Evolutionary conservation across 2,113 vertebrate species (phyloP), one percentile per base, ranked within the genome.

Genomic region (Nipponia nippon): DNA sequence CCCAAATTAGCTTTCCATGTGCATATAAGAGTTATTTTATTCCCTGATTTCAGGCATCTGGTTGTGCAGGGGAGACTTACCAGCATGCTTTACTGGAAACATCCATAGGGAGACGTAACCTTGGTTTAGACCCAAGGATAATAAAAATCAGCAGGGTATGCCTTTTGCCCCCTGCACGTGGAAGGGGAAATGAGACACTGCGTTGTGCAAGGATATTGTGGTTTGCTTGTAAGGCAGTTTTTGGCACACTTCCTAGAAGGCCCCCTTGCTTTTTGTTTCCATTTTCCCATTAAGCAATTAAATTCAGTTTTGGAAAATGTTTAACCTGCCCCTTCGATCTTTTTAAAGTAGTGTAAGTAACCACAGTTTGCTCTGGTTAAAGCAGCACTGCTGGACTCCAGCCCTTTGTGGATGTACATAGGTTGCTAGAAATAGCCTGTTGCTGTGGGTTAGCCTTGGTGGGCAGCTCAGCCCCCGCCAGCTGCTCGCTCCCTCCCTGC

Each of bases 141-240:
- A 27, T 20, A 72, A 61, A 86, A 83, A 50, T 56, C 21, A 27
- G 5, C 2, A 1, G 36, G 20, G 8, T 86, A 29, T 1, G 2
- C 9, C 47, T 92, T 77, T 56, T 0, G 0, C 3, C 5, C 10
- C 7, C 26, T 44, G 11, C 0, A 1, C 1, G 0, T 58, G n/a
- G 44, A 80, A 73, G 29, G n/a, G 50, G 12, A 52, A 55, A 50
- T 34, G 44, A 76, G 63, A 61, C 10, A 15, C 20, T 40, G 22
- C 13, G 79, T 32, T 86, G 26, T n/a, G 30, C 59, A 82, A 58
- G 47, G 32, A 46, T 55, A 29, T 55, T 55, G 46, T 1, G 2
- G 30, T 73, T 93, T 63, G 21, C 13, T 49, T 70, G 13, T 47
- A 58, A 87, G 66, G 29, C 47, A 38, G n/a, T 21, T 91, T 87